Base-by-base conservation (phyloP, 2,888 invertebrate species). In the Xestobium rufovillosum region DNA sequence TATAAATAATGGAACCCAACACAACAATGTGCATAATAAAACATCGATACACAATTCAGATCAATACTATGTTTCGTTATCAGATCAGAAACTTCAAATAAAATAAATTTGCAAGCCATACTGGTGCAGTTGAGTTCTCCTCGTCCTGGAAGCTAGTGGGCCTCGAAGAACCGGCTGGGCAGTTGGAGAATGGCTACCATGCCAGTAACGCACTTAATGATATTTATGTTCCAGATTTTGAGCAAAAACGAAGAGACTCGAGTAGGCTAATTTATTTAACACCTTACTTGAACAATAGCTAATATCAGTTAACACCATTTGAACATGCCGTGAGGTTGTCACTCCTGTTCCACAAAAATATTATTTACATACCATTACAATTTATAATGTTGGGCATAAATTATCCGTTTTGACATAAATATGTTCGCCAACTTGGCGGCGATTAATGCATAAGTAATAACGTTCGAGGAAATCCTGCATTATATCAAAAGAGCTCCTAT, bases 191-290 rank as follows among this genome's bases (percentile, higher is more conserved):
- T 56, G 56, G 59, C 61, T 60, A 60, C 62, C 60, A 61, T 59
- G 59, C 60, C 61, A 52, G 61, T 63, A 63, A 63, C 57, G 61
- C 60, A 63, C 60, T 60, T 60, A 60, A 61, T 58, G 59, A 58
- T 60, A 63, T 61, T 63, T 63, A 63, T 62, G 53, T 57, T 52
- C 53, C 49, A 56, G 59, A 60, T 59, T 60, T 59, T 55, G 51
- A 52, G 50, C 53, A 53, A 34, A 56, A 54, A 56, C 56, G 55
- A 57, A 57, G 52, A 53, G 51, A 51, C 50, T 50, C 46, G 54
- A 53, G 58, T 59, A 54, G 57, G 56, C 52, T 61, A 60, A 61
- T 61, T 59, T 63, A 61, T 61, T 63, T 63, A 61, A 61, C 60
- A 52, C 57, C 59, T 52, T 48, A 43, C 45, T 47, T 43, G 57